Percentiles rank a stretch among this genome's conserved stretches.
These are phyloP conservation scores for Brenthis ino DNA, from an alignment of 2,888 invertebrate species.

Conservation along the genomic window DNA sequence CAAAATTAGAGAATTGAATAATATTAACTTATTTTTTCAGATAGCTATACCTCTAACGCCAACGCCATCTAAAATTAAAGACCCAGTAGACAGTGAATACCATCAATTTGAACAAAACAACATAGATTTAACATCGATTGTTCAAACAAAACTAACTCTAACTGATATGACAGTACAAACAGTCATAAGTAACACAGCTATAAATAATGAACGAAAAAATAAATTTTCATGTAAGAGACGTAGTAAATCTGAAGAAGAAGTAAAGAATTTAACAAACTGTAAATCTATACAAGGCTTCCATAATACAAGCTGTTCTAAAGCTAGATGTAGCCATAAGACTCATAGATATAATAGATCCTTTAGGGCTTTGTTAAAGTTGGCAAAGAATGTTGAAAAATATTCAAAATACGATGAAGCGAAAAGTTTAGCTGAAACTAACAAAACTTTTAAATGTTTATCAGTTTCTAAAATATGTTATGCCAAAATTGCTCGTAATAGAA, in stretches of 20 bases:
- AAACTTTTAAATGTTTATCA: constrained; percentile 6
- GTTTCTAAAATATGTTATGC: constrained; percentile 40
- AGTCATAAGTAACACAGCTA: constrained; percentile 23
- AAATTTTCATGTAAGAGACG: constrained; percentile 41
- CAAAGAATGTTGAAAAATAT: constrained; percentile 13
- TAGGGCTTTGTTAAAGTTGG: constrained; percentile 13
- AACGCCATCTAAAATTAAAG: constrained; percentile 39
- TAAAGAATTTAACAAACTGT: constrained; percentile 43
- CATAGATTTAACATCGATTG: constrained; percentile 1
- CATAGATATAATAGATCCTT: constrained; percentile 19
- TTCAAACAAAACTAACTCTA: constrained; percentile 19
- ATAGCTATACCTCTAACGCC: constrained; percentile 56
- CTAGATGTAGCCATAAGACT: constrained; percentile 44
- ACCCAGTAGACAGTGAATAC: constrained; percentile 41
- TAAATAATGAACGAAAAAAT: constrained; percentile 20
- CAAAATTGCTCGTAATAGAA: constrained; percentile 5
- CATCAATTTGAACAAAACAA: constrained; percentile 9
- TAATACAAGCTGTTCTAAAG: constrained; percentile 33
- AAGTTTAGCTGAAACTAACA: constrained; percentile 5
- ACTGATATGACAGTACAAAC: constrained; percentile 24
- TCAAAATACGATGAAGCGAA: constrained; percentile 7
- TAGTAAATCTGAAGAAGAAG: constrained; percentile 54
- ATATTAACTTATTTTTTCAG: constrained; percentile 49
- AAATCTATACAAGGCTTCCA: constrained; percentile 48
- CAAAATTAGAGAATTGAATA: too few relatives aligned